These are phyloP conservation scores for Apogon talboti DNA, from an alignment of 2,797 vertebrate species.

Conservation along the genomic window DNA sequence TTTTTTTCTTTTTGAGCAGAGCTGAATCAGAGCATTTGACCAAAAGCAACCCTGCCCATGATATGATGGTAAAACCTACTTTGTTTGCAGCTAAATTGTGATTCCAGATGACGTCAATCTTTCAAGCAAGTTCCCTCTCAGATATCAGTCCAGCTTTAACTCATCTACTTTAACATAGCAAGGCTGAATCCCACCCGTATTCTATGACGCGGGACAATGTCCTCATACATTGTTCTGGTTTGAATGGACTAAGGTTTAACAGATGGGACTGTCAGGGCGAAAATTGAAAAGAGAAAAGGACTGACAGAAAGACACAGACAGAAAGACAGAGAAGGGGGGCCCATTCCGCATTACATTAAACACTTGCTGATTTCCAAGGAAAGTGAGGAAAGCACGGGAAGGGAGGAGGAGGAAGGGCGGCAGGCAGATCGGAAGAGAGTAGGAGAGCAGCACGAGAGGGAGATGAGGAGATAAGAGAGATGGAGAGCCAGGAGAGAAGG, in stretches of 20 bases:
- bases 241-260: slow-evolving; percentile 50
- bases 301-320: not conserved
- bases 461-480: slow-evolving; percentile 72
- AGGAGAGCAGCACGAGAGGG: slow-evolving; percentile 54
- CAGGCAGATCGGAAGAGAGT: slow-evolving; percentile 39
- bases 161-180: slow-evolving; percentile 18
- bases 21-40: slow-evolving; percentile 29
- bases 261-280: slow-evolving; percentile 58
- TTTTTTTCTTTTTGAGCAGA: slow-evolving; percentile 7
- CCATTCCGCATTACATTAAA: slow-evolving; percentile 54
- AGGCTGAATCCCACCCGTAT: slow-evolving; percentile 21
- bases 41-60: slow-evolving; percentile 25
- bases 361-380: slow-evolving; percentile 42
- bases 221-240: slow-evolving; percentile 17
- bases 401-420: slow-evolving; percentile 6
- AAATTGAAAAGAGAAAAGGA: slow-evolving; percentile 49
- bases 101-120: slow-evolving; percentile 71
- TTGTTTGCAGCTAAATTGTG: slow-evolving; percentile 50
- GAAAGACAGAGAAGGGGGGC: not conserved
- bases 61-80: slow-evolving; percentile 41
- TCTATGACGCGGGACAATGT: slow-evolving; percentile 25
- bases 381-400: slow-evolving; percentile 38
- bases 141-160: slow-evolving; percentile 48
- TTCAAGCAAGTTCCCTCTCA: slow-evolving; percentile 57
- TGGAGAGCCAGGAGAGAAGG: slow-evolving; percentile 59